These are phyloP conservation scores for Agrochola macilenta DNA, from an alignment of 2,888 invertebrate genomes.

Conservation along the genomic window DNA sequence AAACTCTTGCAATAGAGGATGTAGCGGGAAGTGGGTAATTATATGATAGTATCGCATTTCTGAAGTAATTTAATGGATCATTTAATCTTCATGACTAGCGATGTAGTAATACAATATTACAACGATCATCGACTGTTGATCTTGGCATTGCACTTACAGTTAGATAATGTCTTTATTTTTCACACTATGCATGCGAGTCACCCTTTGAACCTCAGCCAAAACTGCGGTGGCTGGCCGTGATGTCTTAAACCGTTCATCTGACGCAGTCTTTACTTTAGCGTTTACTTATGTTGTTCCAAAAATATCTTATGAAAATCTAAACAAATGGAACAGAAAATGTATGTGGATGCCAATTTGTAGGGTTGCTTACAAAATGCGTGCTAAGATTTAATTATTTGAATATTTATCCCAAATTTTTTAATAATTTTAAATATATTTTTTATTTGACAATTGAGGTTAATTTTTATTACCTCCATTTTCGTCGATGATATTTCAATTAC, in stretches of 20 bases:
- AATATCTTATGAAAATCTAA: not conserved
- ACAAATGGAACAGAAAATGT: not conserved
- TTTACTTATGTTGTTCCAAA: not conserved
- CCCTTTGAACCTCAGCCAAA: not conserved
- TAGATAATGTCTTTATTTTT: not conserved
- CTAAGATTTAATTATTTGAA: not conserved
- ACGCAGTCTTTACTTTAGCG: not conserved
- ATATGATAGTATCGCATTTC: not conserved
- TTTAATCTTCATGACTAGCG: not conserved
- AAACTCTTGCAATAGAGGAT: constrained; percentile 33
- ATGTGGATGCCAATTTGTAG: not conserved
- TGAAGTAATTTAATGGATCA: constrained; percentile 1
- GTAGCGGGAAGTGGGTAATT: constrained; percentile 12
- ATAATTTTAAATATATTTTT: not conserved
- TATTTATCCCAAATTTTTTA: not conserved
- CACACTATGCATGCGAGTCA: not conserved
- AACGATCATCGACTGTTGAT: constrained; percentile 24
- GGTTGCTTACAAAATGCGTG: not conserved
- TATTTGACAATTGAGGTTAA: not conserved
- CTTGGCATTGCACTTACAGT: constrained; percentile 27
- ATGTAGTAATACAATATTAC: not conserved
- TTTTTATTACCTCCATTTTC: not conserved
- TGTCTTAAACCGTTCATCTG: not conserved
- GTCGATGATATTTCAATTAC: not conserved
- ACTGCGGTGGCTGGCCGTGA: not conserved